A percentile compares a stretch with the other conserved stretches of the same genome.
Conservation (phyloP, 1,140 invertebrate genomes). For the Microplitis mediator region DNA sequence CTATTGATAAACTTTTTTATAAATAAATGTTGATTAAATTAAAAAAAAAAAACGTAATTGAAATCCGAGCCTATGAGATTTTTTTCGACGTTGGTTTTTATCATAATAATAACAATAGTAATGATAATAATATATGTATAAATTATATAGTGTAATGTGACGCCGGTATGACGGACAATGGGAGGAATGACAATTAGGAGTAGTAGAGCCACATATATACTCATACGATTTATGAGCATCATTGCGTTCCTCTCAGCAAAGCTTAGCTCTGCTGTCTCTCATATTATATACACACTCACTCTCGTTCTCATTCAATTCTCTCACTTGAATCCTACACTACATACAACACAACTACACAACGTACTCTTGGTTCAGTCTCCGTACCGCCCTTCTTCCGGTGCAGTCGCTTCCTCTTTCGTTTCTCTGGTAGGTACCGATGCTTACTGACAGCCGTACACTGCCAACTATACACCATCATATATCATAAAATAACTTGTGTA, state of each 20-base stretch:
- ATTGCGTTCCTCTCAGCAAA: conserved; percentile 7
- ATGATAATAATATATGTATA: not conserved
- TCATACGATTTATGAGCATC: conserved; percentile 22
- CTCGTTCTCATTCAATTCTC: too few species aligned
- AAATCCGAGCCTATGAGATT: too few species aligned
- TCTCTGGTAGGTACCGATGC: conserved; percentile 7
- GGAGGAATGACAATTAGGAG: conserved; percentile 20
- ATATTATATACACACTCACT: not conserved
- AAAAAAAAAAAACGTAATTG: too few species aligned
- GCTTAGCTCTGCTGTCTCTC: not conserved
- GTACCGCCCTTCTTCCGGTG: conserved; percentile 25
- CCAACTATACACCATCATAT: not conserved
- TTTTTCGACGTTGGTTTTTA: not conserved
- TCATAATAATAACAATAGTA: not conserved
- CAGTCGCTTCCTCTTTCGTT: conserved; percentile 25
- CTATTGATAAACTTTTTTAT: too few species aligned
- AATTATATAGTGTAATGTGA: conserved; percentile 3
- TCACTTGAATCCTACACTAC: too few species aligned
- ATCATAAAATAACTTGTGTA: too few species aligned
- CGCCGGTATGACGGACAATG: conserved; percentile 11
- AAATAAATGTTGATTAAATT: too few species aligned
- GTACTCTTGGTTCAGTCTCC: conserved; percentile 1
- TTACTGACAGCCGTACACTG: not conserved
- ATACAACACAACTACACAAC: not conserved
- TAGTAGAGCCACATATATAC: not conserved